Evolutionary conservation across 2,113 vertebrate genomes (phyloP), one percentile per base, ranked within the genome.

Genomic region (Cinclus cinclus): DNA sequence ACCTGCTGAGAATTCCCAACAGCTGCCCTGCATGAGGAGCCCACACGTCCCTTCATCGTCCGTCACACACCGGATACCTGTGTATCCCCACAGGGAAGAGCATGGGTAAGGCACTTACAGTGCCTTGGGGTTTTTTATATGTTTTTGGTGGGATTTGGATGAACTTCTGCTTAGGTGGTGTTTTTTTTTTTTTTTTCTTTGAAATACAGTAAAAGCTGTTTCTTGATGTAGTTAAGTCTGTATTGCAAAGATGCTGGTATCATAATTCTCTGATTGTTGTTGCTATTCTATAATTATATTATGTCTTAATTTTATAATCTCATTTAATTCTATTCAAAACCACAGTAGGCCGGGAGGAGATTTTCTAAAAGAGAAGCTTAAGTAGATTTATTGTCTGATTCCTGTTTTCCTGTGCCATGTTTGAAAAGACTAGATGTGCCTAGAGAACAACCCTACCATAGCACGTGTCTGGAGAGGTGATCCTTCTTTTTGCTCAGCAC

Each of bases 81-180:
- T 99, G 67, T 99, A 99, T 97, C 98, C 98, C 60, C 99, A 99
- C 97, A 98, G 99, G 97, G 99, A 99, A 86, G 99, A 99, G 67
- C 99, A 99, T 0, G 99, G 99, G 99, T 99, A 98, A 96, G 98
- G 77, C 13, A 35, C 30, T 90, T 55, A 15, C 25, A 28, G 55
- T 16, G 8, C 19, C 33, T 49, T 35, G 20, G 31, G 58, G 2
- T 2, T 44, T 77, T 19, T 33, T 2, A 4, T 24, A 35, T 24
- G 24, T 7, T n/a, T 50, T 44, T 47, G n/a, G 30, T 79, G 21
- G 12, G 2, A 85, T 85, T 81, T 75, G 12, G 15, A 59, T 52
- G 9, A 90, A 58, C 13, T 50, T 78, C 31, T 37, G 31, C 15
- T 50, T 56, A 52, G 44, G 11, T 27, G 10, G 0, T 37, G 35